Conservation (phyloP, 2,113 vertebrate species). For the Synodontis membranacea region DNA sequence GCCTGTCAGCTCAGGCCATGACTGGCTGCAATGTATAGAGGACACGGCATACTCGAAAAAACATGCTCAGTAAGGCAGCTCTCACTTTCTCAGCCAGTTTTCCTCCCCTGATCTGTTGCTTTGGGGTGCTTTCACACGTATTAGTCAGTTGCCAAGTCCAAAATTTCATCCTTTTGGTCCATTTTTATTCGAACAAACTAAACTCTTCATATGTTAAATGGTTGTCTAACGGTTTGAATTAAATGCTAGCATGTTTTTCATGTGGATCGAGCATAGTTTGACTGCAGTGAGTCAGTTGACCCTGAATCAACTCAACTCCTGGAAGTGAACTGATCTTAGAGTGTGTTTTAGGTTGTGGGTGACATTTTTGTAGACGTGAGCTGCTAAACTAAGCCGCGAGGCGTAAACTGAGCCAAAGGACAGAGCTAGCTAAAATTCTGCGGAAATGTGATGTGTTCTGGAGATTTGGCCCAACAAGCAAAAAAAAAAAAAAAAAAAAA, state of each 20-base stretch:
- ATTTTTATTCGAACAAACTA: not conserved
- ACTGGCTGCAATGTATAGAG: not conserved
- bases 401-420: not conserved
- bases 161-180: not conserved
- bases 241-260: not conserved
- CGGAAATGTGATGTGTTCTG: not conserved
- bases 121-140: not conserved
- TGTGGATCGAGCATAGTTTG: not conserved
- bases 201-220: not conserved
- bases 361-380: not conserved
- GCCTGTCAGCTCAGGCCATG: constrained; percentile 13
- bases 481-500: not conserved
- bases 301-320: not conserved
- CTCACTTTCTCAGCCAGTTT: not conserved
- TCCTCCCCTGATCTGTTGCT: not conserved
- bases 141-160: not conserved
- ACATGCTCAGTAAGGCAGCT: not conserved
- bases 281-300: not conserved
- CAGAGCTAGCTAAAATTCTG: constrained; percentile 3
- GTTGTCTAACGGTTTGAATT: not conserved
- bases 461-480: not conserved
- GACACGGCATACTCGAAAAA: not conserved
- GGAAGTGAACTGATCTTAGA: not conserved
- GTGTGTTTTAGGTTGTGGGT: not conserved
- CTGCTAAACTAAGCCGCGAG: not conserved